These are phyloP conservation scores for Hiodon alosoides DNA, from an alignment of 2,113 vertebrate species.

Conservation along the genomic window DNA sequence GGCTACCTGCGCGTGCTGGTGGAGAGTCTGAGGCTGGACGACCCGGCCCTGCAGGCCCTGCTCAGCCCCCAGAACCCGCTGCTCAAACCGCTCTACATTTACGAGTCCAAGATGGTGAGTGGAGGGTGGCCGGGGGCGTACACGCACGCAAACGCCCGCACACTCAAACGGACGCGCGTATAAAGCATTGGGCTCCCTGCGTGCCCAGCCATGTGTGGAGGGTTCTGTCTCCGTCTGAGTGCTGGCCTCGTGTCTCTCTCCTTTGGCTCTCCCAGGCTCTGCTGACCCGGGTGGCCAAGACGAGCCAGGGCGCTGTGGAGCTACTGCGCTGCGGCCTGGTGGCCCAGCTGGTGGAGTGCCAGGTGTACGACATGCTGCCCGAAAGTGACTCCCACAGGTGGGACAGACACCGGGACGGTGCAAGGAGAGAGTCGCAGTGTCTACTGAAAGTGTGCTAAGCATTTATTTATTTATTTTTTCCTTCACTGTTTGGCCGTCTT, in stretches of 20 bases:
- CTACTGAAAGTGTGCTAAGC: background rate
- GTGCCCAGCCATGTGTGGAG: too few relatives aligned
- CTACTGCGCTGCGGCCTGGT: conserved; percentile 85
- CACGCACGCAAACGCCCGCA: background rate
- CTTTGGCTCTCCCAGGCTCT: conserved; percentile 69
- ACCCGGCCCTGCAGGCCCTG: conserved; percentile 77
- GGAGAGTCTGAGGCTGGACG: conserved; percentile 86
- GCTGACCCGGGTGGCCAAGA: conserved; percentile 88
- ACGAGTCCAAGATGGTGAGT: conserved; percentile 95
- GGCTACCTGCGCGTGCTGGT: conserved; percentile 92
- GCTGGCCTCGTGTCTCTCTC: background rate
- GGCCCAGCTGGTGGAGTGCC: conserved; percentile 82
- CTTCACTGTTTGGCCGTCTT: conserved; percentile 2
- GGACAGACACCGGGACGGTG: conserved; percentile 9
- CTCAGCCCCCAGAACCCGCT: conserved; percentile 84
- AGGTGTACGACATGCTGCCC: conserved; percentile 91
- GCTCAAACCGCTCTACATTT: conserved; percentile 90
- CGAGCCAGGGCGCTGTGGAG: conserved; percentile 79
- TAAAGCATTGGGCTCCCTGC: background rate
- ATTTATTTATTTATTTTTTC: too few relatives aligned
- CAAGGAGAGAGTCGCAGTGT: too few relatives aligned
- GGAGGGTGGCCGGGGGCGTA: background rate
- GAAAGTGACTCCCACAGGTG: conserved; percentile 85
- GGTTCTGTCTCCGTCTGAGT: background rate
- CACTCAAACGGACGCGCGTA: background rate